Evolutionary conservation across 2,113 vertebrate genomes (phyloP).

Genomic region (Python bivittatus): DNA sequence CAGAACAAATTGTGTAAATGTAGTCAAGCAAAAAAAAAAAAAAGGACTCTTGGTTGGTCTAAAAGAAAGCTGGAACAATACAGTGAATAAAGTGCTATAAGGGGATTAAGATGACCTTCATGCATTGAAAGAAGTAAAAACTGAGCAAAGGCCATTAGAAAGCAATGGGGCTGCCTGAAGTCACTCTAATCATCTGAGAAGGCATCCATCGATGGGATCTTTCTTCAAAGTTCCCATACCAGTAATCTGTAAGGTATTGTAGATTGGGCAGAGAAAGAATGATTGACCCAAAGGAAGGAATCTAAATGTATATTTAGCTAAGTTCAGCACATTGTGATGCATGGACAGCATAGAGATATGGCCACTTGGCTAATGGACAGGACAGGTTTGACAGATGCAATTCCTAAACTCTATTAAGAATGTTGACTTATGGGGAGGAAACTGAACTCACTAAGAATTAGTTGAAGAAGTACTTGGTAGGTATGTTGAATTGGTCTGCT

Average conservation of each 20-base stretch:
- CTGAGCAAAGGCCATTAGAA: not conserved
- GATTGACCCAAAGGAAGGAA: not conserved
- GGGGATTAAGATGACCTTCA: not conserved
- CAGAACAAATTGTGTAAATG: slow-evolving; percentile 68
- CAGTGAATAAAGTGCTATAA: slow-evolving; percentile 43
- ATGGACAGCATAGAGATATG: not conserved
- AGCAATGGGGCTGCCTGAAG: not conserved
- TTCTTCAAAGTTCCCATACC: not conserved
- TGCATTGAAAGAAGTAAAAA: not conserved
- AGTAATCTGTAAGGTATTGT: not conserved
- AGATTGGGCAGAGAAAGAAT: not conserved
- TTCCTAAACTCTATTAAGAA: not conserved
- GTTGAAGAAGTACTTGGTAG: not conserved
- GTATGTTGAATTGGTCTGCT: not conserved
- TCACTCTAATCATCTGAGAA: not conserved
- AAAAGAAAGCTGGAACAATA: slow-evolving; percentile 13
- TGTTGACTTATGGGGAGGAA: not conserved
- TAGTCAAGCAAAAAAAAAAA: slow-evolving; percentile 45
- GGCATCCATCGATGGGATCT: not conserved
- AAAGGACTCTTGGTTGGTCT: slow-evolving; percentile 58
- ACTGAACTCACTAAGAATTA: not conserved
- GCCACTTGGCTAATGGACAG: not conserved
- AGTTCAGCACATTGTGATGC: not conserved
- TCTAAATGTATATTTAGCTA: not conserved
- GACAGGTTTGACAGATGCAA: not conserved